phyloP scores from a whole-genome alignment of 2,797 vertebrate genomes.

The Rhynchonycteris naso region DNA sequence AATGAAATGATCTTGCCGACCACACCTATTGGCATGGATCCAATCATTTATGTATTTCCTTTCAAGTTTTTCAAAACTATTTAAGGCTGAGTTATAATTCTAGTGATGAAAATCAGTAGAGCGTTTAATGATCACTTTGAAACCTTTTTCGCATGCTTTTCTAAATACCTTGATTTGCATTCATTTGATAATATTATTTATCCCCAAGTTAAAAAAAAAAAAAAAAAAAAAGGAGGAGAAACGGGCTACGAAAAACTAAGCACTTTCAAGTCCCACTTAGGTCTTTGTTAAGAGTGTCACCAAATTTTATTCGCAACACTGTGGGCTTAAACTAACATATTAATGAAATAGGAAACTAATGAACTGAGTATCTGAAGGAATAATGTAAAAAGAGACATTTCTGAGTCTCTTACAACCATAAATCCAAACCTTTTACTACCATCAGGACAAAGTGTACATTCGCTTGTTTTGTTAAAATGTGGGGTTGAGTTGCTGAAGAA shows the following conservation, averaged over 20 bases:
- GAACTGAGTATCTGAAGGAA: background rate
- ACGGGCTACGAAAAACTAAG: background rate
- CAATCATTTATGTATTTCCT: background rate
- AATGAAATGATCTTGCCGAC: background rate
- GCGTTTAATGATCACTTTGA: background rate
- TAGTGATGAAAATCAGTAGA: slow-evolving; percentile 2
- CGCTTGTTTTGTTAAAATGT: background rate
- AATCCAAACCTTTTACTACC: background rate
- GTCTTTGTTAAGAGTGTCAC: background rate
- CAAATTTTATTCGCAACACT: background rate
- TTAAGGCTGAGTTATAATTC: slow-evolving; percentile 4
- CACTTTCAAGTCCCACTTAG: background rate
- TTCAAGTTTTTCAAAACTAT: background rate
- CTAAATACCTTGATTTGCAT: background rate
- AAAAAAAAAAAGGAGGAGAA: background rate
- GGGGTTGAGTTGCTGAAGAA: background rate
- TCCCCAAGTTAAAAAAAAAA: no score
- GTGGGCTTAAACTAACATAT: background rate
- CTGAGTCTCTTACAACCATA: background rate
- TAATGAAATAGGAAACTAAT: background rate
- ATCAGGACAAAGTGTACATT: background rate
- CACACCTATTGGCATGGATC: background rate
- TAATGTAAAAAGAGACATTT: background rate
- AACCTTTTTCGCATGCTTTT: background rate
- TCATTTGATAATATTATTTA: background rate